Conservation (phyloP, 2,888 invertebrate species). For the Tenthredo notha region DNA sequence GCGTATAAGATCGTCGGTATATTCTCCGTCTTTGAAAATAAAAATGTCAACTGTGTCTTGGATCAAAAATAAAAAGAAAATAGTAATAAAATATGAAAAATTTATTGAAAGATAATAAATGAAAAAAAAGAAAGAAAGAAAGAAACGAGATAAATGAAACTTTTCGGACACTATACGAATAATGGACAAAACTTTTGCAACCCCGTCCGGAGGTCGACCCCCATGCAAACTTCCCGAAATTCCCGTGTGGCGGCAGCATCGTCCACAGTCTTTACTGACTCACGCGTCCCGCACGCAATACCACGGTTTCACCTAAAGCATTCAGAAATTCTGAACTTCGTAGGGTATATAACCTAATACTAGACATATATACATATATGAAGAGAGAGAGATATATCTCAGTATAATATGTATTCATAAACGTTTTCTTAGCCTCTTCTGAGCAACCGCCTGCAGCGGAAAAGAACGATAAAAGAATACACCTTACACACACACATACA, state of each 20-base stretch:
- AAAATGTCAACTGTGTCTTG: not conserved
- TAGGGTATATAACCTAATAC: not conserved
- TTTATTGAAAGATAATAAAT: not conserved
- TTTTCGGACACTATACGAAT: not conserved
- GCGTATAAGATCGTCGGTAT: not conserved
- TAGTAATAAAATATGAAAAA: not conserved
- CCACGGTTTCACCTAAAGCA: slow-evolving; percentile 53
- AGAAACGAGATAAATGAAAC: not conserved
- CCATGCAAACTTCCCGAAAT: slow-evolving; percentile 73
- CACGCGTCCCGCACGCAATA: slow-evolving; percentile 71
- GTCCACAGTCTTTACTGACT: slow-evolving; percentile 68
- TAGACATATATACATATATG: not conserved
- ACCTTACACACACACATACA: not conserved
- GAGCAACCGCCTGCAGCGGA: not conserved
- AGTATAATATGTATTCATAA: not conserved
- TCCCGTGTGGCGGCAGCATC: slow-evolving; percentile 76
- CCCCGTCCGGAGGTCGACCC: slow-evolving; percentile 63
- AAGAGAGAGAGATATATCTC: too few species aligned
- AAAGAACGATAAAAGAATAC: not conserved
- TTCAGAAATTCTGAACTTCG: slow-evolving; percentile 28
- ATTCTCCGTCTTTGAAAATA: not conserved
- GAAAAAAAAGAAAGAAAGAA: too few species aligned
- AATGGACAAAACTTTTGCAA: slow-evolving; percentile 76
- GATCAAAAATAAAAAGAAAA: not conserved
- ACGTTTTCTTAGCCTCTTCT: not conserved